phyloP scores from a whole-genome alignment of 2,113 vertebrate genomes.

The Dryoscopus gambensis region DNA sequence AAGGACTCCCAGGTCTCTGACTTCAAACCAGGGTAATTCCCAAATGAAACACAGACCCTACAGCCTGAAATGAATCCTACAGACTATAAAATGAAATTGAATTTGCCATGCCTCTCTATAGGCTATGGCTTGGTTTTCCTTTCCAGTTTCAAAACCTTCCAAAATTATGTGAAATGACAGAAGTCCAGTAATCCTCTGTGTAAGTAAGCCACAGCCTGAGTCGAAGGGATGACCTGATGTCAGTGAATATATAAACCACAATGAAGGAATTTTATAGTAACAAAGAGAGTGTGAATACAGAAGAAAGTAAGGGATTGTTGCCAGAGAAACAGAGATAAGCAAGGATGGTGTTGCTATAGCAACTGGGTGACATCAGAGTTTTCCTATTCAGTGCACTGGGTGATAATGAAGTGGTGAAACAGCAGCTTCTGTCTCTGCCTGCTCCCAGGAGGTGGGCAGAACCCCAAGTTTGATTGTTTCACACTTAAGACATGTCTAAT shows the following conservation, averaged over 20 bases:
- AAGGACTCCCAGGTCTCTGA: background rate
- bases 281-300: conserved; percentile 42
- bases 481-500: background rate
- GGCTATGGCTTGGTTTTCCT: background rate
- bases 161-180: background rate
- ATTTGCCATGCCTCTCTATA: background rate
- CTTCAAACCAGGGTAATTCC: background rate
- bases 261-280: conserved; percentile 57
- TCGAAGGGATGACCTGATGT: background rate
- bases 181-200: background rate
- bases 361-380: conserved; percentile 58
- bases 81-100: background rate
- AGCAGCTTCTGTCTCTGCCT: background rate
- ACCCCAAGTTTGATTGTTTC: background rate
- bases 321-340: conserved; percentile 72
- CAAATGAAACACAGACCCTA: background rate
- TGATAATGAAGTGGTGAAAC: conserved; percentile 55
- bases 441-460: background rate
- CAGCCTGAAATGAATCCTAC: background rate
- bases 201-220: background rate
- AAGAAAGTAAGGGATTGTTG: conserved; percentile 65
- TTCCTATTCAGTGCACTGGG: conserved; percentile 20
- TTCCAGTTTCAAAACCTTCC: background rate
- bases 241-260: conserved; percentile 39
- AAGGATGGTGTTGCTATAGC: conserved; percentile 68